Evolutionary conservation across 2,888 invertebrate genomes (phyloP).

Genomic region (Entomobrya proxima): DNA sequence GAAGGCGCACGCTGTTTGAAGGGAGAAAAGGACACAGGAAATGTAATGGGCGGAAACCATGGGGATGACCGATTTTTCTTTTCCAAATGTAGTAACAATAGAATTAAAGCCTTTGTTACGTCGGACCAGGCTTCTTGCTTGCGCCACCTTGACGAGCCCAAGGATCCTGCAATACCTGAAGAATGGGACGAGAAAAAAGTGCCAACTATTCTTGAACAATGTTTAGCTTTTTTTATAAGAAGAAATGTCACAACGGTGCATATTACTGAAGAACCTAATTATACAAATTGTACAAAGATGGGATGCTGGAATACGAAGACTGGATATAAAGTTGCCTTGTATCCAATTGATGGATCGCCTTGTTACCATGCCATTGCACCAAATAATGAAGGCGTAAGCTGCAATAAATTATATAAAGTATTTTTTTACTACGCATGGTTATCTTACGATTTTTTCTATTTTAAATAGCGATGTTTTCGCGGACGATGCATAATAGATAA

Average conservation of each 20-base stretch:
- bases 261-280: neutral
- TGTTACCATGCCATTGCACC: neutral
- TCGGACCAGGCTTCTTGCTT: neutral
- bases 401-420: neutral
- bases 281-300: neutral
- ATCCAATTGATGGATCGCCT: neutral
- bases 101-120: neutral
- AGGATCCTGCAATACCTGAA: too few species aligned
- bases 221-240: neutral
- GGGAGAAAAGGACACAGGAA: too few species aligned
- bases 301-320: neutral
- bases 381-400: neutral
- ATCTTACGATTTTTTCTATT: neutral
- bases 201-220: neutral
- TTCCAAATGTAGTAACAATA: neutral
- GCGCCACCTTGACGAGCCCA: neutral
- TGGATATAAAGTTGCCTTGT: neutral
- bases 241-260: neutral
- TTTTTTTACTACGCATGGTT: too few species aligned
- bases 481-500: neutral
- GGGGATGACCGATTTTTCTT: neutral
- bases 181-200: too few species aligned
- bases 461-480: neutral
- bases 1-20: too few species aligned
- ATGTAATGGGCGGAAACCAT: neutral